These are phyloP conservation scores for Anolis carolinensis DNA, from an alignment of 2,113 vertebrate genomes.

Conservation along the genomic window DNA sequence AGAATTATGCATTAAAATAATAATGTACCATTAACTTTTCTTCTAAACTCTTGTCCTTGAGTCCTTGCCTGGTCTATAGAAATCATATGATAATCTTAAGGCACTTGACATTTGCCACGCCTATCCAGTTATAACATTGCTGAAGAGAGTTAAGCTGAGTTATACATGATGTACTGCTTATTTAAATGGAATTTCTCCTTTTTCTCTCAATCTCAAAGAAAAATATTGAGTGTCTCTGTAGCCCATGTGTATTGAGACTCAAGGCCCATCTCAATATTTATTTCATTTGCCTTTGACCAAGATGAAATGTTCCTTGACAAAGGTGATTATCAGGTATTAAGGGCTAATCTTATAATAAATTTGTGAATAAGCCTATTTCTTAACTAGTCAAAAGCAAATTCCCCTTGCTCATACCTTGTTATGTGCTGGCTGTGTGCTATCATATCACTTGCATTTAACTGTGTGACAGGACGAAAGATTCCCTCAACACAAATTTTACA, in stretches of 20 bases:
- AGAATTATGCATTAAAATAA: constrained; percentile 26
- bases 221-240: constrained; percentile 40
- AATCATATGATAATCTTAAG: constrained; percentile 34
- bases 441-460: constrained; percentile 53
- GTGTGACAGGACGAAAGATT: constrained; percentile 42
- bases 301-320: constrained; percentile 72
- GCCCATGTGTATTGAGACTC: constrained; percentile 39
- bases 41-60: constrained; percentile 24
- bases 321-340: constrained; percentile 77
- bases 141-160: accelerated
- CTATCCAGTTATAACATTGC: constrained; percentile 39
- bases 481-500: constrained; percentile 40
- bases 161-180: background rate
- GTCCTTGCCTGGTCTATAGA: background rate
- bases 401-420: constrained; percentile 67
- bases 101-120: constrained; percentile 29
- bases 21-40: constrained; percentile 41
- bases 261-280: constrained; percentile 66
- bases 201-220: constrained; percentile 28
- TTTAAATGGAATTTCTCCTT: constrained; percentile 10
- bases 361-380: constrained; percentile 73
- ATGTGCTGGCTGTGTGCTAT: constrained; percentile 32
- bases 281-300: constrained; percentile 60
- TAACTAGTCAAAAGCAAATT: constrained; percentile 71
- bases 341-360: constrained; percentile 73